Base-by-base conservation (phyloP, 1,140 invertebrate genomes). In the Oppia nitens region DNA sequence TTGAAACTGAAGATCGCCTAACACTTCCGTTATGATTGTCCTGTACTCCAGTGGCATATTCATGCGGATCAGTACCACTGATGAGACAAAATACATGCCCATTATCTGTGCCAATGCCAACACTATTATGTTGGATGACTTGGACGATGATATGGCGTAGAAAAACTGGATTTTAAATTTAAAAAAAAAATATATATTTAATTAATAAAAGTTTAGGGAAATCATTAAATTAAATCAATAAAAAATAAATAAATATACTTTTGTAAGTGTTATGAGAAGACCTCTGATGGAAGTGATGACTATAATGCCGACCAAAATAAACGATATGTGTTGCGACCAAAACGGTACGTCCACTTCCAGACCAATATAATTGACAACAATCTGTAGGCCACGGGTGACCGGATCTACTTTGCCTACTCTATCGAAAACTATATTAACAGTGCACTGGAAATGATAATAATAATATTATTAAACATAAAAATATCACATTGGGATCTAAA, bases 51-150 rank as follows among this genome's bases (percentile, higher is more conserved):
- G 79, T 6, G 96, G 96, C 91, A 99, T 97, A 72, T 98, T 99
- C 95, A 99, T 98, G 51, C 96, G 75, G 82, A 99, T 94, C 28
- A 99, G 72, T 17, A 99, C 75, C 0, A 99, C 94, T 21, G 90
- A 95, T 1, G 94, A 98, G 26, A 97, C 88, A 76, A 98, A 99
- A 72, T 99, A 98, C 95, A 98, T 99, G 17, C 95, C 95, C 95
- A 99, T 99, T 63, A 98, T 89, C 76, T 98, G 91, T 20, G 94
- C 94, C 20, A 99, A 75, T 62, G 93, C 83, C 25, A 98, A 72
- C 3, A 99, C 95, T 65, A 99, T 98, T 45, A 98, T 85, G 71
- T 98, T 98, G 25, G 94, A 98, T 24, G 92, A 97, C 75, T 98
- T 97, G 61, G 87, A 94, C 64, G 91, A 97, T n/a, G 95, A 98